Evolutionary conservation across 2,113 vertebrate species (phyloP).

Genomic region (Catharus fuscescens): DNA sequence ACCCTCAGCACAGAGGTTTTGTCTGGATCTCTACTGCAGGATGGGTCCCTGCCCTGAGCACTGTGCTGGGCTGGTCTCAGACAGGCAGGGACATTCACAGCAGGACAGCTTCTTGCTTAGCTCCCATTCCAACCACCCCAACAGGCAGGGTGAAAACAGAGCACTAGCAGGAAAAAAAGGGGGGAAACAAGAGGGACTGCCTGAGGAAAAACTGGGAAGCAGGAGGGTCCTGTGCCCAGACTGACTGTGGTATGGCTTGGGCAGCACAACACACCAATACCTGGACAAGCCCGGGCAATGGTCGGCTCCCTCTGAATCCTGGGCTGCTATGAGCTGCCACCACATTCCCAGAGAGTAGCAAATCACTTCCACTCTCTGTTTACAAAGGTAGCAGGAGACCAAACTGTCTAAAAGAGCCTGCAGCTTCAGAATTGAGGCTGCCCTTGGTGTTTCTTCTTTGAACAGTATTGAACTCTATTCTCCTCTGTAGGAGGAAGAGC

Average conservation of each 20-base stretch:
- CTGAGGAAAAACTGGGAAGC: background rate
- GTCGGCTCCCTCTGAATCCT: background rate
- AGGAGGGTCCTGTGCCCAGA: background rate
- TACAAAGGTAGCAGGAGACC: background rate
- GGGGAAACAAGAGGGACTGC: background rate
- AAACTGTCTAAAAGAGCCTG: background rate
- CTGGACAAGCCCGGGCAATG: too few relatives aligned
- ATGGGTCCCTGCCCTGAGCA: background rate
- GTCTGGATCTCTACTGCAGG: background rate
- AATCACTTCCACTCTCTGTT: background rate
- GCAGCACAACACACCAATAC: background rate
- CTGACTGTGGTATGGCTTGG: fast-evolving
- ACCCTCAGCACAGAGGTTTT: background rate
- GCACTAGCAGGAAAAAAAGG: background rate
- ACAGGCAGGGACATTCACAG: background rate
- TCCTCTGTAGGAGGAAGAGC: background rate
- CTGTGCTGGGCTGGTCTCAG: background rate
- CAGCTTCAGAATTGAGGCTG: background rate
- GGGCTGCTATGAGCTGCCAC: fast-evolving
- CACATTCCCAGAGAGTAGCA: background rate
- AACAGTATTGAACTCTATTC: background rate
- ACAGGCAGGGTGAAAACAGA: background rate
- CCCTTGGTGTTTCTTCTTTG: background rate
- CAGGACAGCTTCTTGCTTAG: background rate
- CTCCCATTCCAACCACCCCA: background rate